Evolutionary conservation across 2,113 vertebrate genomes (phyloP).

Genomic region (Oryzias celebensis): DNA sequence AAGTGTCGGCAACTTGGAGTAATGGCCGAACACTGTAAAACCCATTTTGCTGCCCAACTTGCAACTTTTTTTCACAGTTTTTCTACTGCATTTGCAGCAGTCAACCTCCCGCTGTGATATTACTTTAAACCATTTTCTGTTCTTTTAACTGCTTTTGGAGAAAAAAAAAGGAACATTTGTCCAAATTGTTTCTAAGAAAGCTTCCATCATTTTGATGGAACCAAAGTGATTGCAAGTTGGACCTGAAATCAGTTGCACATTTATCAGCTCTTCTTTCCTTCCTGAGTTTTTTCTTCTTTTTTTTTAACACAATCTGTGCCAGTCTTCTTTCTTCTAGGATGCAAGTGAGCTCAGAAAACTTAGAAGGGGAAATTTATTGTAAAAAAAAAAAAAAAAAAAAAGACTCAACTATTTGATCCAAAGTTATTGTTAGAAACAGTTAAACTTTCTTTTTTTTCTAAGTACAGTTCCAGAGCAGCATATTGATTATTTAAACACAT

Average conservation of each 20-base stretch:
- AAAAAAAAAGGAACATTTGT: slow-evolving; percentile 14
- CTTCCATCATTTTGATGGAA: slow-evolving; percentile 51
- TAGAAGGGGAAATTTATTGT: slow-evolving; percentile 26
- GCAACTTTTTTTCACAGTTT: not conserved
- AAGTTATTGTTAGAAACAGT: not conserved
- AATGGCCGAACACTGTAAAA: not conserved
- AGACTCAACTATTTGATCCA: slow-evolving; percentile 13
- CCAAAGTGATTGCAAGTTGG: slow-evolving; percentile 41
- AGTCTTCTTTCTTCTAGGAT: not conserved
- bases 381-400: slow-evolving; percentile 29
- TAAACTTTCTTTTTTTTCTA: slow-evolving; percentile 6
- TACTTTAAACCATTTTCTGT: slow-evolving; percentile 9
- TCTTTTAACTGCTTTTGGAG: slow-evolving; percentile 2
- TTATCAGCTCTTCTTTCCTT: slow-evolving; percentile 20
- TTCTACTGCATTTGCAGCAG: not conserved
- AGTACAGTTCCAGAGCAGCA: not conserved
- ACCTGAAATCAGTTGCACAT: slow-evolving; percentile 53
- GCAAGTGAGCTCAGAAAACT: slow-evolving; percentile 27
- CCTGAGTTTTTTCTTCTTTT: slow-evolving; percentile 28
- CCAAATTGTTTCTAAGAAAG: slow-evolving; percentile 24
- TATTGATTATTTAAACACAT: slow-evolving; percentile 14
- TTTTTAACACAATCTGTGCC: too few relatives aligned
- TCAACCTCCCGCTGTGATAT: not conserved
- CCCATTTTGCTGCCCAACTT: not conserved
- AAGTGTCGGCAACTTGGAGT: not conserved